A percentile compares a stretch with the other conserved stretches of the same genome.
Evolutionary conservation across 2,113 vertebrate species (phyloP).

Genomic region (Hydrolagus affinis): DNA sequence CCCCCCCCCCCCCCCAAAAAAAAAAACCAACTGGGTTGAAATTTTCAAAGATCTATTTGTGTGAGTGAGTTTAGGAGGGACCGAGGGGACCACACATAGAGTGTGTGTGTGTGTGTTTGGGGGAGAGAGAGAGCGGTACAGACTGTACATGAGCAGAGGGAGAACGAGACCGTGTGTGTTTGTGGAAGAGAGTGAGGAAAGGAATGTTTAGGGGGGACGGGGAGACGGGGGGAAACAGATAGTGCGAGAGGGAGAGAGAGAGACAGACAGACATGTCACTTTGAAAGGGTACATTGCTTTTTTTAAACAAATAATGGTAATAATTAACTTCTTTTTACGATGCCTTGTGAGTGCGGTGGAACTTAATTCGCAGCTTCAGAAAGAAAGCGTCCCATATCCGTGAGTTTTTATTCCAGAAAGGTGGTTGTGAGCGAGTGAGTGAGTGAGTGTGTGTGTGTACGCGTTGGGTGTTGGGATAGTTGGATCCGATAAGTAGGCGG

Average conservation of each 20-base stretch:
- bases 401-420: too few relatives aligned
- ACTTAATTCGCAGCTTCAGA: too few relatives aligned
- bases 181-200: neutral
- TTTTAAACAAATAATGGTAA: too few relatives aligned
- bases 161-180: neutral
- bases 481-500: neutral
- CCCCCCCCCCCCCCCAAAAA: too few relatives aligned
- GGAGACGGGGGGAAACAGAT: neutral
- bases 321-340: too few relatives aligned
- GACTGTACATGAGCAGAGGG: neutral
- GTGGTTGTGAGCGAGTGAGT: neutral
- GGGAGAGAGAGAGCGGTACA: neutral
- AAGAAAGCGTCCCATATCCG: too few relatives aligned
- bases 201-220: neutral
- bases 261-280: neutral
- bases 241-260: neutral
- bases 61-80: neutral
- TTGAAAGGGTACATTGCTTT: neutral
- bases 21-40: too few relatives aligned
- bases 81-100: neutral
- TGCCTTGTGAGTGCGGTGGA: too few relatives aligned
- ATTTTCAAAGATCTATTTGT: too few relatives aligned
- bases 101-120: slow-evolving; percentile 15
- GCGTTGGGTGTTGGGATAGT: neutral
- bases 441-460: neutral